A percentile compares a stretch with the other conserved stretches of the same genome.
These are phyloP conservation scores for Ornithoptera priamus DNA, from an alignment of 2,888 invertebrate species.

Conservation along the genomic window DNA sequence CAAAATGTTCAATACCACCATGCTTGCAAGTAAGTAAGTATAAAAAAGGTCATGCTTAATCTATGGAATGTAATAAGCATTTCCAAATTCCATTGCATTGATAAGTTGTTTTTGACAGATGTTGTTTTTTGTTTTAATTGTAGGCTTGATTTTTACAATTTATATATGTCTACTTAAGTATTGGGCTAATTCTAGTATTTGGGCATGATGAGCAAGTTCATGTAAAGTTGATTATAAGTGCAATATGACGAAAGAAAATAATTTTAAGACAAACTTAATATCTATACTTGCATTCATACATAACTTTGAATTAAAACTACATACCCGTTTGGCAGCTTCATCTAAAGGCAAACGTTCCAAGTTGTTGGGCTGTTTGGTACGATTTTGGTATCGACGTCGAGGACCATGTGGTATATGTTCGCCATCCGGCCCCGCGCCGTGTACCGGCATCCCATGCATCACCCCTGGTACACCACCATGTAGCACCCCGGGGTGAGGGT, in stretches of 20 bases:
- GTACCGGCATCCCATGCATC: constrained; percentile 68
- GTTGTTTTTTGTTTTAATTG: no score
- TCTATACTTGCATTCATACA: not conserved
- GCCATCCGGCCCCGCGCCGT: constrained; percentile 68
- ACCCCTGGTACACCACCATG: constrained; percentile 62
- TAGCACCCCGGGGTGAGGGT: constrained; percentile 62
- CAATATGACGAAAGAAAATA: not conserved
- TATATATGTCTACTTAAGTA: not conserved
- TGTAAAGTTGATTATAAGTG: not conserved
- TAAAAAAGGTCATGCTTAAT: no score
- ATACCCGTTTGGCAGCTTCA: constrained; percentile 82
- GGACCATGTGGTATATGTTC: constrained; percentile 67
- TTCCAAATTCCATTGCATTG: no score
- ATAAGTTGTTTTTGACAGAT: no score
- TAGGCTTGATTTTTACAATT: no score
- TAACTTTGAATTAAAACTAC: constrained; percentile 18
- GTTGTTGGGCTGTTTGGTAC: constrained; percentile 67
- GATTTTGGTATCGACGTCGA: constrained; percentile 67
- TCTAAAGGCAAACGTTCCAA: constrained; percentile 82
- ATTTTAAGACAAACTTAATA: not conserved
- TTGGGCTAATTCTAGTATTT: not conserved
- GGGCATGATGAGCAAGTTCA: not conserved
- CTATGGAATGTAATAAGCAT: no score
- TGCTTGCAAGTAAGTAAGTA: no score
- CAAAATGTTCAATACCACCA: no score